These are phyloP conservation scores for Thalpophila matura DNA, from an alignment of 2,888 invertebrate genomes.

Conservation along the genomic window DNA sequence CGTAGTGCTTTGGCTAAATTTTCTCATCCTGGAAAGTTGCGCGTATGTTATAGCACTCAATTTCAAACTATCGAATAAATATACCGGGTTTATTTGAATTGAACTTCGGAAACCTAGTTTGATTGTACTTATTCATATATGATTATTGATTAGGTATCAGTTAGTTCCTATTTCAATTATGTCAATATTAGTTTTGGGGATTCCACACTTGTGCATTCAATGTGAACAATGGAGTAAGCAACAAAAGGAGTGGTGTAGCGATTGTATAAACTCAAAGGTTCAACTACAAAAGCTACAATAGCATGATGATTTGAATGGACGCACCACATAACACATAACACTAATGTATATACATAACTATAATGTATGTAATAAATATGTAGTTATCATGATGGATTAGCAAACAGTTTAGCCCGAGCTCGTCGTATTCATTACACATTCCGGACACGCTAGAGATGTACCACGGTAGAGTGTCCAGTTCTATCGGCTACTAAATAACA, in stretches of 20 bases:
- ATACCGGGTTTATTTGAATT: slow-evolving; percentile 44
- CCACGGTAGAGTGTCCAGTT: too few relatives aligned
- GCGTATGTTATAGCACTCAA: slow-evolving; percentile 19
- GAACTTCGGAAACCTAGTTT: slow-evolving; percentile 22
- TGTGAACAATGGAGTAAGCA: slow-evolving; percentile 14
- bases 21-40: slow-evolving; percentile 51
- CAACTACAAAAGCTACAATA: background rate
- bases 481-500: slow-evolving; percentile 59
- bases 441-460: slow-evolving; percentile 57
- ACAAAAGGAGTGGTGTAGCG: slow-evolving; percentile 8
- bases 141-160: background rate
- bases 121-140: slow-evolving; percentile 12
- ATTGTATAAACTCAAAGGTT: background rate
- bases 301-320: background rate
- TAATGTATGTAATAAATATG: slow-evolving; percentile 6
- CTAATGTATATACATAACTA: too few relatives aligned
- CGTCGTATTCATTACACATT: slow-evolving; percentile 41
- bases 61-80: slow-evolving; percentile 46
- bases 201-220: slow-evolving; percentile 7
- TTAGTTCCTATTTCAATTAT: slow-evolving; percentile 9
- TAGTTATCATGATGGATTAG: slow-evolving; percentile 29
- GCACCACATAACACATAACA: background rate
- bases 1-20: slow-evolving; percentile 51
- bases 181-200: background rate
- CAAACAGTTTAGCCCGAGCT: slow-evolving; percentile 16